phyloP scores from a whole-genome alignment of 2,888 invertebrate species.

The Drosophila demipolita region DNA sequence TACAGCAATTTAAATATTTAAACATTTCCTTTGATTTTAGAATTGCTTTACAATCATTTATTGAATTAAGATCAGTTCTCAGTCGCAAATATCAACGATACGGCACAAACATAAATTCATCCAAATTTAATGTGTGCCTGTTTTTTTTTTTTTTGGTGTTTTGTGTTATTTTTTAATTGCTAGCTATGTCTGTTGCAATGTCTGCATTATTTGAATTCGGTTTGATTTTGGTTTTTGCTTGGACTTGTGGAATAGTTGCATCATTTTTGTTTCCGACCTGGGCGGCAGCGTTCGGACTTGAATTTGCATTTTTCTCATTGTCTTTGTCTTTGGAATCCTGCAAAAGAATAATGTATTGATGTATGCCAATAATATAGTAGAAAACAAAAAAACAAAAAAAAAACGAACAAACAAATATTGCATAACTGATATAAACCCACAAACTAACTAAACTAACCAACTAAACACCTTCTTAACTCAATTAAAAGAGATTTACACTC shows the following conservation, averaged over 20 bases:
- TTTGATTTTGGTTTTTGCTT: slow-evolving; percentile 34
- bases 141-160: background rate
- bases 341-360: slow-evolving; percentile 74
- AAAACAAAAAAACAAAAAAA: slow-evolving; percentile 1
- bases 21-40: background rate
- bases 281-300: slow-evolving; percentile 80
- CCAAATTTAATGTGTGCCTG: slow-evolving; percentile 5
- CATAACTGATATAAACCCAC: background rate
- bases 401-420: background rate
- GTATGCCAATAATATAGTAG: slow-evolving; percentile 68
- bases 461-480: background rate
- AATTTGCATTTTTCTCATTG: slow-evolving; percentile 77
- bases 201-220: slow-evolving; percentile 24
- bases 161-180: background rate
- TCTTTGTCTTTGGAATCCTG: slow-evolving; percentile 85
- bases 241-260: slow-evolving; percentile 59
- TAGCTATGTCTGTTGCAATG: slow-evolving; percentile 14
- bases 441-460: background rate
- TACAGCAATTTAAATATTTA: slow-evolving; percentile 15
- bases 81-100: slow-evolving; percentile 37
- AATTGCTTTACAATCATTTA: slow-evolving; percentile 2
- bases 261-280: slow-evolving; percentile 79
- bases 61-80: slow-evolving; percentile 54
- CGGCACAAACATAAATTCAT: slow-evolving; percentile 16
- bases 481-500: background rate